A percentile compares a stretch with the other conserved stretches of the same genome.
Evolutionary conservation across 2,888 invertebrate species (phyloP).

Genomic region (Acleris sparsana): DNA sequence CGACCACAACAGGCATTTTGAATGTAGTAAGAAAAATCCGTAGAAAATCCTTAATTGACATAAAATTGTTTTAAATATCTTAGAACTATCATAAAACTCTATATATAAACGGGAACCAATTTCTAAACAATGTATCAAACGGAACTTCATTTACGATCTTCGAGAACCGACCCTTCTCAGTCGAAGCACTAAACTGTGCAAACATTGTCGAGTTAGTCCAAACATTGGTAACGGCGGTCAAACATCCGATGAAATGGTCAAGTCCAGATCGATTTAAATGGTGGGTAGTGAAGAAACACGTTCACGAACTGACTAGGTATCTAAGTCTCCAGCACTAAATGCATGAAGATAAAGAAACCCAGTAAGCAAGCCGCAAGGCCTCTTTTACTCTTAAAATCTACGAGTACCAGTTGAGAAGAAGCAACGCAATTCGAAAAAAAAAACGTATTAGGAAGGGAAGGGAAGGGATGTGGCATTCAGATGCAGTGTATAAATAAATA

Average conservation of each 20-base stretch:
- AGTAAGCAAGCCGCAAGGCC: no score
- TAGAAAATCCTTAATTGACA: not conserved
- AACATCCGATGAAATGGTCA: conserved; percentile 31
- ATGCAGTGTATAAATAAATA: no score
- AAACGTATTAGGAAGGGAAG: no score
- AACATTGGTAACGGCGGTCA: conserved; percentile 23
- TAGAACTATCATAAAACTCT: conserved; percentile 12
- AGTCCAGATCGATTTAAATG: conserved; percentile 11
- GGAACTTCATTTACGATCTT: conserved; percentile 11
- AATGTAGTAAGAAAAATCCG: no score
- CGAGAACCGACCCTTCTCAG: not conserved
- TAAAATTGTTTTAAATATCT: no score
- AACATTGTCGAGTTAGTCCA: conserved; percentile 27
- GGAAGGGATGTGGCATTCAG: no score
- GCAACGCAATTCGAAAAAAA: no score
- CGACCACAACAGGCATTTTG: no score
- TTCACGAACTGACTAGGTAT: not conserved
- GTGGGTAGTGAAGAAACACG: not conserved
- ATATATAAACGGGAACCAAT: conserved; percentile 4
- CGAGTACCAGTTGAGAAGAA: no score
- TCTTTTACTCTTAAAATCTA: no score
- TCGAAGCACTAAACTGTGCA: conserved; percentile 13
- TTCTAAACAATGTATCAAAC: conserved; percentile 29
- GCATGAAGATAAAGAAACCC: no score
- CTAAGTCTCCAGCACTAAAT: no score